A percentile compares a stretch with the other conserved stretches of the same genome.
These are phyloP conservation scores for Platyrinchus mystaceus DNA, from an alignment of 2,797 vertebrate species.

Conservation along the genomic window DNA sequence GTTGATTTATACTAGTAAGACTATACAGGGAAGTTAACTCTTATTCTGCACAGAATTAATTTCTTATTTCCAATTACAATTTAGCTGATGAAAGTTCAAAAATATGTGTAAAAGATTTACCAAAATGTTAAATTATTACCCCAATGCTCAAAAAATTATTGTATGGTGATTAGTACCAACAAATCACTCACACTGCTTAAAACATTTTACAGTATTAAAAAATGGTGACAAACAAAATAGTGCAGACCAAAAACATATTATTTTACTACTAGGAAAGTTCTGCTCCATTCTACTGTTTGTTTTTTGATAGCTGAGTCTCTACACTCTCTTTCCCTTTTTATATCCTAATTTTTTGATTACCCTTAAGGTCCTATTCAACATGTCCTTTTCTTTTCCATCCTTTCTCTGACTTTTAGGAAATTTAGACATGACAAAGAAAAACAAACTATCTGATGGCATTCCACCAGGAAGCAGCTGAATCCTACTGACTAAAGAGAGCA, in stretches of 20 bases:
- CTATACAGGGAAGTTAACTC: not conserved
- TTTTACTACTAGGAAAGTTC: not conserved
- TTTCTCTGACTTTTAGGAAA: not conserved
- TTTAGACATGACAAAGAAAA: not conserved
- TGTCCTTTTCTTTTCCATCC: not conserved
- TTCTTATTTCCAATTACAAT: not conserved
- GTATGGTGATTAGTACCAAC: not conserved
- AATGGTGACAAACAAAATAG: not conserved
- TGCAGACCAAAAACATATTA: not conserved
- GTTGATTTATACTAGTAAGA: not conserved
- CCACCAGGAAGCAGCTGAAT: not conserved
- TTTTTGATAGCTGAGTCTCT: not conserved
- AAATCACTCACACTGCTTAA: not conserved
- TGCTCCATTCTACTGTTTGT: not conserved
- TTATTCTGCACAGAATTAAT: not conserved
- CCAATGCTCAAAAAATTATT: not conserved
- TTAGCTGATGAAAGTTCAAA: not conserved
- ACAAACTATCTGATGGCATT: not conserved
- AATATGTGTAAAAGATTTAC: not conserved
- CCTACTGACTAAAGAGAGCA: not conserved
- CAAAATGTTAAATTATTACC: not conserved
- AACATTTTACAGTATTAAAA: not conserved
- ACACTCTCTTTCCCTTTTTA: not conserved
- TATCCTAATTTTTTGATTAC: not conserved
- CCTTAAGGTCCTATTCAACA: not conserved